Conservation (phyloP, 2,888 invertebrate genomes). For the Agriopis leucophaearia region DNA sequence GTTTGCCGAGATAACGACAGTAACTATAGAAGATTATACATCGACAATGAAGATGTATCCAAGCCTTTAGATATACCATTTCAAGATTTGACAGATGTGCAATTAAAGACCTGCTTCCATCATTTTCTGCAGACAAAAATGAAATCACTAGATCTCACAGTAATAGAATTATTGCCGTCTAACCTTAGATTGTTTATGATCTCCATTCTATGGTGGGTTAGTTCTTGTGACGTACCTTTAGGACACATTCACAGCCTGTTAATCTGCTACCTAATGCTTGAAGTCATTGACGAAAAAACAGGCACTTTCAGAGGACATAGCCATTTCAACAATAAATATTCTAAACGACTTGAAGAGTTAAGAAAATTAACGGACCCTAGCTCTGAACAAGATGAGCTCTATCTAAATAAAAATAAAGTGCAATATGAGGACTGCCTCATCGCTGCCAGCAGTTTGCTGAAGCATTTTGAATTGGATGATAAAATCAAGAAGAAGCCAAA, state of each 20-base stretch:
- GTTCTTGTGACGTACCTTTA: conserved; percentile 69
- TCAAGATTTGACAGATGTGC: conserved; percentile 59
- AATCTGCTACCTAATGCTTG: conserved; percentile 85
- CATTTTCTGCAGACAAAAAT: conserved; percentile 80
- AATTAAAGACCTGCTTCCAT: conserved; percentile 73
- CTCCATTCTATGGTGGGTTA: conserved; percentile 87
- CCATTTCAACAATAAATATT: conserved; percentile 79
- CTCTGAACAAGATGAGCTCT: conserved; percentile 59
- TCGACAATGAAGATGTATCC: conserved; percentile 60
- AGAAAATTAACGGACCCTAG: conserved; percentile 50
- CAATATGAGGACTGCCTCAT: conserved; percentile 86
- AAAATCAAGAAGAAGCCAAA: conserved; percentile 83
- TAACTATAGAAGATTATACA: conserved; percentile 63
- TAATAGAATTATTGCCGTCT: conserved; percentile 79
- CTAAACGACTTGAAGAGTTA: conserved; percentile 68
- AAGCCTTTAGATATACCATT: conserved; percentile 60
- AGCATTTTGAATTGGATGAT: conserved; percentile 86
- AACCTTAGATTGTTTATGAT: conserved; percentile 88
- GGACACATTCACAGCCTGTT: conserved; percentile 86
- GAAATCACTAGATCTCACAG: conserved; percentile 61
- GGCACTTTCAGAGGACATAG: conserved; percentile 83
- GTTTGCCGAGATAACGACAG: conserved; percentile 69
- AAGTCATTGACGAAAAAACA: conserved; percentile 85
- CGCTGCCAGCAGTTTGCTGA: conserved; percentile 85
- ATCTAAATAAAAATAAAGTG: conserved; percentile 81